A percentile compares a stretch with the other conserved stretches of the same genome.
Conservation (phyloP, 2,113 vertebrate species). For the Trematomus loennbergii region DNA sequence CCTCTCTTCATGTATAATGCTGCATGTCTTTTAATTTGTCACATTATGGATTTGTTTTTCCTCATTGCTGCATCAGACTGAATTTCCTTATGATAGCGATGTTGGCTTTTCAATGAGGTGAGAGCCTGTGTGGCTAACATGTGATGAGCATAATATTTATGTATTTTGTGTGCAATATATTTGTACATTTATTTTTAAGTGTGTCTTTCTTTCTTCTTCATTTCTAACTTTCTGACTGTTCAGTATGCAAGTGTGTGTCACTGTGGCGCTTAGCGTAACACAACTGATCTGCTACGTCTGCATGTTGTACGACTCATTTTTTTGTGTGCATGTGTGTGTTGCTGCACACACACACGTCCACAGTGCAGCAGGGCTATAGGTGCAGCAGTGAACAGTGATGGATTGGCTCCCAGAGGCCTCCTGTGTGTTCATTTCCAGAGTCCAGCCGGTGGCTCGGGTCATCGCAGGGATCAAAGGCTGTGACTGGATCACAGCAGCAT, state of each 20-base stretch:
- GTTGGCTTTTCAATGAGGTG: not conserved
- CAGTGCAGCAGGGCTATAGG: conserved; percentile 21
- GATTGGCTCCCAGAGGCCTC: conserved; percentile 68
- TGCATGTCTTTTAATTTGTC: conserved; percentile 53
- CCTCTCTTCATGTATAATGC: conserved; percentile 55
- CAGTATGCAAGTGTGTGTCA: not conserved
- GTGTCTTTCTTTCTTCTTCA: not conserved
- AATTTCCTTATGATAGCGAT: conserved; percentile 5
- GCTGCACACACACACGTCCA: not conserved
- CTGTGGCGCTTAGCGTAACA: not conserved
- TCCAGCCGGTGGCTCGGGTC: conserved; percentile 68
- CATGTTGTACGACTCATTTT: conserved; percentile 18
- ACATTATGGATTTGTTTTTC: conserved; percentile 41
- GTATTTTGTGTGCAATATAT: not conserved
- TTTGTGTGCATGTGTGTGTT: conserved; percentile 24
- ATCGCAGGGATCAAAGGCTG: conserved; percentile 78
- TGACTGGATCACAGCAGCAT: conserved; percentile 63
- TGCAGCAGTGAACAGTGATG: conserved; percentile 64
- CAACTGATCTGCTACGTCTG: not conserved
- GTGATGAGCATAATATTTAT: not conserved
- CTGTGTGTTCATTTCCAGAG: conserved; percentile 73
- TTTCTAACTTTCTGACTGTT: not conserved
- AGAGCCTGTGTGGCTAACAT: not conserved
- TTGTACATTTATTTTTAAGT: not conserved
- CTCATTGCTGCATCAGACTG: conserved; percentile 19